phyloP scores from a whole-genome alignment of 2,888 invertebrate species.

The Tiliacea citrago region DNA sequence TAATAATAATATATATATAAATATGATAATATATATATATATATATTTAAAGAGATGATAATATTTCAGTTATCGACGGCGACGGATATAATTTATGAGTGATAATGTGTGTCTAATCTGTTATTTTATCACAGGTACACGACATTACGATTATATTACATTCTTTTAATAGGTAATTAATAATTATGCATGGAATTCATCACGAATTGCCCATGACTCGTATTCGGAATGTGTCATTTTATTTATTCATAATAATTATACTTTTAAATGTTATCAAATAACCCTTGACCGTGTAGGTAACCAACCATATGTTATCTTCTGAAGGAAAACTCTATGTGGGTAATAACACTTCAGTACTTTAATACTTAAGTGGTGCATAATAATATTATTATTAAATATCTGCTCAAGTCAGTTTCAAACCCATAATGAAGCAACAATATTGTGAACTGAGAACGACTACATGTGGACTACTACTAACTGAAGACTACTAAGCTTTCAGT shows the following conservation, averaged over 20 bases:
- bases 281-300: background rate
- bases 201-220: background rate
- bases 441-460: background rate
- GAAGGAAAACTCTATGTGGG: background rate
- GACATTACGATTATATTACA: constrained; percentile 17
- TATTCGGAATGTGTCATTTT: background rate
- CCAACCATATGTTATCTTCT: background rate
- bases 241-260: background rate
- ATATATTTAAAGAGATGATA: background rate
- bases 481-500: background rate
- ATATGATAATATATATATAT: too few relatives aligned
- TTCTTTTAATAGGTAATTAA: constrained; percentile 18
- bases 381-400: background rate
- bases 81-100: constrained; percentile 2
- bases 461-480: too few relatives aligned
- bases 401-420: background rate
- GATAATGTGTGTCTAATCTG: constrained; percentile 38
- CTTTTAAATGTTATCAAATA: background rate
- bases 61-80: background rate
- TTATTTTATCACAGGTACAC: constrained; percentile 10
- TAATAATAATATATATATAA: too few relatives aligned
- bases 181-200: constrained; percentile 18
- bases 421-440: background rate
- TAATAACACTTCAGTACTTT: background rate
- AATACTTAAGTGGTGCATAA: background rate